Percentiles rank a stretch among this genome's conserved stretches.
phyloP scores from a whole-genome alignment of 1,140 invertebrate genomes.

The Babylonia areolata region DNA sequence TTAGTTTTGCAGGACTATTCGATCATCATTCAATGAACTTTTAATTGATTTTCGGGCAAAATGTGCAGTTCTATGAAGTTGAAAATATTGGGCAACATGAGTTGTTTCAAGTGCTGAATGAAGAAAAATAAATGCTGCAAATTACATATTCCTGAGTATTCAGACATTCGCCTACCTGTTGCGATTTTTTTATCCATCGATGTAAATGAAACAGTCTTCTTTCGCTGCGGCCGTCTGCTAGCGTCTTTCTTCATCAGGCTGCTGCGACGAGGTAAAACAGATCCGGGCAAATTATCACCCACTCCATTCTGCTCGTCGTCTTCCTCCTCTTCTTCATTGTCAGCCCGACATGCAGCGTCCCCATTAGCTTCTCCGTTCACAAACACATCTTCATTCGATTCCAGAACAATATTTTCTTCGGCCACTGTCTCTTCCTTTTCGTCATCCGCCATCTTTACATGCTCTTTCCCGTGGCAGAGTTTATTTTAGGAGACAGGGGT shows the following conservation, averaged over 20 bases:
- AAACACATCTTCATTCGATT: constrained; percentile 59
- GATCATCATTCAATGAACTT: not conserved
- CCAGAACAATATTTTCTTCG: constrained; percentile 47
- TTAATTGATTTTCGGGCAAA: not conserved
- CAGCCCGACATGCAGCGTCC: constrained; percentile 44
- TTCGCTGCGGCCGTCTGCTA: constrained; percentile 59
- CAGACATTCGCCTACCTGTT: constrained; percentile 73
- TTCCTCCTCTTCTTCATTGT: constrained; percentile 53
- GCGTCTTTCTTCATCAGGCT: constrained; percentile 66
- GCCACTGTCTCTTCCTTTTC: constrained; percentile 51
- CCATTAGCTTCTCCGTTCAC: constrained; percentile 59
- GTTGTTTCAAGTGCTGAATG: no score
- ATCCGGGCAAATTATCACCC: constrained; percentile 41
- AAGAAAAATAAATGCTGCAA: not conserved
- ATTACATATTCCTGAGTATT: not conserved
- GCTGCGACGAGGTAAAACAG: constrained; percentile 58
- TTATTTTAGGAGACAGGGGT: constrained; percentile 33
- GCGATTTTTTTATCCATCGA: constrained; percentile 76
- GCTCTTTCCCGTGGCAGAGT: constrained; percentile 8
- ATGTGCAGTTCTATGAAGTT: not conserved
- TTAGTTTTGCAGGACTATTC: not conserved
- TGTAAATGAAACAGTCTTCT: constrained; percentile 74
- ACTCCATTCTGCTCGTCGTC: constrained; percentile 36
- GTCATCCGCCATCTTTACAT: constrained; percentile 64
- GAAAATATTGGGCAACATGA: not conserved